phyloP scores from a whole-genome alignment of 2,113 vertebrate genomes.

The Stigmatopora nigra region DNA sequence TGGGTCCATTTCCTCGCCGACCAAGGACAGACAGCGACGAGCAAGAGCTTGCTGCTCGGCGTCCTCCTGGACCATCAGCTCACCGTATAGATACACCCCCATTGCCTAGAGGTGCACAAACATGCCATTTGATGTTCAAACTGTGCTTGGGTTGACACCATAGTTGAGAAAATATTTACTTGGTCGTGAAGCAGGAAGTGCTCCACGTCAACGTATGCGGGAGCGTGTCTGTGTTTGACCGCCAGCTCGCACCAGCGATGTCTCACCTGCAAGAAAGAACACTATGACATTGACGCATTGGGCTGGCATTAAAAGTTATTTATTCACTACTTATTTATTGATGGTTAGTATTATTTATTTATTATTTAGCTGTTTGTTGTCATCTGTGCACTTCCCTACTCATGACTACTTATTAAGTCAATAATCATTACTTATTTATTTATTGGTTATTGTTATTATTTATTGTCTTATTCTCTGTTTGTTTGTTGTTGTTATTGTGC shows the following conservation, averaged over 20 bases:
- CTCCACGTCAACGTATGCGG: conserved; percentile 77
- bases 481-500: too few species aligned
- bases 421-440: too few species aligned
- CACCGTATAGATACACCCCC: conserved; percentile 94
- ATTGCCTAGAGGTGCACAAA: conserved; percentile 77
- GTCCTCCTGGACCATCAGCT: conserved; percentile 92
- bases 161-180: conserved; percentile 53
- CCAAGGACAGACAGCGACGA: conserved; percentile 74
- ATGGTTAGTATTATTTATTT: too few species aligned
- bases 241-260: conserved; percentile 96
- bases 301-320: too few species aligned
- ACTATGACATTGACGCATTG: not conserved
- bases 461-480: too few species aligned
- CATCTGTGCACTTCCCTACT: too few species aligned
- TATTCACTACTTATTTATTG: too few species aligned
- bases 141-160: not conserved
- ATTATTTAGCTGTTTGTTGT: too few species aligned
- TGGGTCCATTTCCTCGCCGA: conserved; percentile 79
- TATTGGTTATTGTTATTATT: too few species aligned
- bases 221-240: conserved; percentile 75
- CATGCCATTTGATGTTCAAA: not conserved
- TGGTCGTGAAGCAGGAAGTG: conserved; percentile 83
- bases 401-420: too few species aligned
- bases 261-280: conserved; percentile 69
- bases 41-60: conserved; percentile 82